phyloP scores from a whole-genome alignment of 2,888 invertebrate genomes.

The Tanypteryx hageni region DNA sequence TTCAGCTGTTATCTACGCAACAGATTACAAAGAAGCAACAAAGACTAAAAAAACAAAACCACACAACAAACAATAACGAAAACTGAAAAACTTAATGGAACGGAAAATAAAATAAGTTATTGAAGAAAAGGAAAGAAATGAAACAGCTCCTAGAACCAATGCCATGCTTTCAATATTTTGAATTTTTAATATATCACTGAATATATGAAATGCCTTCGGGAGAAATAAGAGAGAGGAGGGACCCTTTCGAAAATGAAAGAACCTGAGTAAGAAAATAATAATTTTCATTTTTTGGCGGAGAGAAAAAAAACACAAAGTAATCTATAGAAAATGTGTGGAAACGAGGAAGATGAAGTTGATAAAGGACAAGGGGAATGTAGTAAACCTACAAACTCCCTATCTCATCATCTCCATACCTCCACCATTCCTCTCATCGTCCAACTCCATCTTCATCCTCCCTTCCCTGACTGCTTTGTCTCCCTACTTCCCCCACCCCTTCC shows the following conservation, averaged over 20 bases:
- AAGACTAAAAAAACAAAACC: no score
- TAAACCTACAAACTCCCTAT: not conserved
- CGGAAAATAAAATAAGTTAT: not conserved
- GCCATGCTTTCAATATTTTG: not conserved
- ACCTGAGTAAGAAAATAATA: not conserved
- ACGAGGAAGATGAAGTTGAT: not conserved
- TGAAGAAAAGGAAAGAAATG: not conserved
- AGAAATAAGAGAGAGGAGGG: not conserved
- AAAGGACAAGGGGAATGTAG: not conserved
- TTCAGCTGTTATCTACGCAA: no score
- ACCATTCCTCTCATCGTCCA: not conserved
- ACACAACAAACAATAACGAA: not conserved
- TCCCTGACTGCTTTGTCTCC: not conserved
- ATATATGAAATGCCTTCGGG: not conserved
- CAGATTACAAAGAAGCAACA: no score
- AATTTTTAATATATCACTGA: constrained; percentile 7
- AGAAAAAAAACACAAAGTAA: not conserved
- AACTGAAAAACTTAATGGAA: not conserved
- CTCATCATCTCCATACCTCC: not conserved
- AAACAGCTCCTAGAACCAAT: not conserved
- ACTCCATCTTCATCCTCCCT: not conserved
- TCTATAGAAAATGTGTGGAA: not conserved
- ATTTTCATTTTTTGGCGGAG: not conserved
- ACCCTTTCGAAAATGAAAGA: no score
- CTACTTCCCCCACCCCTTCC: not conserved